Percentiles rank a stretch among this genome's conserved stretches.
Evolutionary conservation across 92 coral and sea anemone species (phyloP).

Genomic region (Isaurus tuberculatus): DNA sequence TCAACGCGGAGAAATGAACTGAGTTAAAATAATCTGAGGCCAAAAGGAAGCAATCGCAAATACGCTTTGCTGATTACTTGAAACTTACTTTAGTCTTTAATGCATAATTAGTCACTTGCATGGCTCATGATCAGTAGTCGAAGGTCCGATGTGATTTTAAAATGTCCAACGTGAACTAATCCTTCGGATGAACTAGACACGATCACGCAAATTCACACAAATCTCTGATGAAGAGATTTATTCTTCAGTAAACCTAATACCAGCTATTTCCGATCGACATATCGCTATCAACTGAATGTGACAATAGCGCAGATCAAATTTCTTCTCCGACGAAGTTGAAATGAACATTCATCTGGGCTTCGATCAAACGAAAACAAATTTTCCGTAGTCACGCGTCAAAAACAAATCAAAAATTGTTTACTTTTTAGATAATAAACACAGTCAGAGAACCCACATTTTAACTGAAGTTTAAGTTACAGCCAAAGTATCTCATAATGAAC

Average conservation of each 20-base stretch:
- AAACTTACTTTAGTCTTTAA: not conserved
- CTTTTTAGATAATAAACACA: constrained; percentile 1
- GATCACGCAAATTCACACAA: constrained; percentile 32
- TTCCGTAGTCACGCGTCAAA: constrained; percentile 3
- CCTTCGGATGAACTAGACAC: not conserved
- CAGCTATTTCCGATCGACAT: constrained; percentile 33
- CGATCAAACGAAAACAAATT: constrained; percentile 12
- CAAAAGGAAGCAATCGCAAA: not conserved
- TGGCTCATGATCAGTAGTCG: not conserved
- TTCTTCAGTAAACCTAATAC: constrained; percentile 19
- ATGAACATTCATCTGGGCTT: not conserved
- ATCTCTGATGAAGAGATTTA: constrained; percentile 16
- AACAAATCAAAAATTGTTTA: constrained; percentile 31
- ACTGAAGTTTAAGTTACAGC: constrained; percentile 26
- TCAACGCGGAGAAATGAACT: not conserved
- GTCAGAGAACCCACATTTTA: constrained; percentile 16
- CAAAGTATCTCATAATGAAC: not conserved
- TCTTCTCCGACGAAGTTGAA: not conserved
- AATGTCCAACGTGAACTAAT: not conserved
- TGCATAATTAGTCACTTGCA: not conserved
- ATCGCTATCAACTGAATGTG: constrained; percentile 27
- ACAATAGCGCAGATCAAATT: constrained; percentile 23
- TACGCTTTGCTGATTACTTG: not conserved
- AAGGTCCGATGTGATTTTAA: not conserved
- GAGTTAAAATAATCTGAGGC: not conserved